phyloP scores from a whole-genome alignment of 2,888 invertebrate genomes.

The Chrysodeixis includens region DNA sequence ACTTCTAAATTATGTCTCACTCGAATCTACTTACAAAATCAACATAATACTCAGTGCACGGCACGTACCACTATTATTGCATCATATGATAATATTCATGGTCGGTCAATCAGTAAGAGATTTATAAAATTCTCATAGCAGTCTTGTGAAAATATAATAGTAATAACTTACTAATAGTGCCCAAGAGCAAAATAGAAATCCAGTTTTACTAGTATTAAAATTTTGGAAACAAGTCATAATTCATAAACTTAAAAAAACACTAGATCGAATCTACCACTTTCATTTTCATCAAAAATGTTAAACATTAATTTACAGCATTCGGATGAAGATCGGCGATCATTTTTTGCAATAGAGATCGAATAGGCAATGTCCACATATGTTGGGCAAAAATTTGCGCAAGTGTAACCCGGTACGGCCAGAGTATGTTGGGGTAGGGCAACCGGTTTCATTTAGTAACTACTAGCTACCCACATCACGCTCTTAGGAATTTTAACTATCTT shows the following conservation, averaged over 20 bases:
- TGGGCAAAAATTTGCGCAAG: conserved; percentile 56
- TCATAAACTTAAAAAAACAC: not conserved
- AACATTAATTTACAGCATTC: not conserved
- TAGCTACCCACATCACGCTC: conserved; percentile 18
- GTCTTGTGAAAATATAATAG: too few relatives aligned
- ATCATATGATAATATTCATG: too few relatives aligned
- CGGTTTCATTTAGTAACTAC: conserved; percentile 52
- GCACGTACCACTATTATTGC: too few relatives aligned
- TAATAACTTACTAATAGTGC: too few relatives aligned
- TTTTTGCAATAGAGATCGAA: conserved; percentile 48
- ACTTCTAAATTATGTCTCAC: too few relatives aligned
- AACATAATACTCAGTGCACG: too few relatives aligned
- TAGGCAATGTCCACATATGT: conserved; percentile 29
- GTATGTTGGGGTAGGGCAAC: conserved; percentile 51
- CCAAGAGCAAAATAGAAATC: not conserved
- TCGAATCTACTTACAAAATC: too few relatives aligned
- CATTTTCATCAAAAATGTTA: conserved; percentile 29
- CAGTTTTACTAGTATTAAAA: not conserved
- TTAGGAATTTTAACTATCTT: conserved; percentile 23
- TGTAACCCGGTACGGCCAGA: conserved; percentile 43
- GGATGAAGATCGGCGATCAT: conserved; percentile 7
- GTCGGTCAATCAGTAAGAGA: too few relatives aligned
- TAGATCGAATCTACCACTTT: conserved; percentile 25
- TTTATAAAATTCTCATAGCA: too few relatives aligned
- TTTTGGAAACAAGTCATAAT: not conserved